Percentiles rank a stretch among this genome's conserved stretches.
Conservation (phyloP, 2,113 vertebrate species). For the Stomatorhinus ivindoensis region DNA sequence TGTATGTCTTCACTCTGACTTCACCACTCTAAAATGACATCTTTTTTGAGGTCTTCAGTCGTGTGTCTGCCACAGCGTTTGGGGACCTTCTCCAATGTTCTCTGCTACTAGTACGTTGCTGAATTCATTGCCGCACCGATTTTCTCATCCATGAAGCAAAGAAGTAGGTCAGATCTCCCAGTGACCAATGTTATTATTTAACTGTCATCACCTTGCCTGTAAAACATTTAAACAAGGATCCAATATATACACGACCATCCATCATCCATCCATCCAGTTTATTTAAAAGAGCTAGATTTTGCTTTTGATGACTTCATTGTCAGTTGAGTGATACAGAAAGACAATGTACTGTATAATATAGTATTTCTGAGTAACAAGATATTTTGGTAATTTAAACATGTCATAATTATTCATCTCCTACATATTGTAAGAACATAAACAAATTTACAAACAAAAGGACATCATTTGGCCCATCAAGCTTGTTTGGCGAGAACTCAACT, state of each 20-base stretch:
- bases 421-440: no score
- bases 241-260: not conserved
- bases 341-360: no score
- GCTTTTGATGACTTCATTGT: not conserved
- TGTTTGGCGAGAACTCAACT: no score
- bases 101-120: not conserved
- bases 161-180: not conserved
- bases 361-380: not conserved
- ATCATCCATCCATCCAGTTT: not conserved
- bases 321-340: not conserved
- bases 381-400: not conserved
- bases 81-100: not conserved
- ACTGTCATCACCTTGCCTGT: not conserved
- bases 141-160: not conserved
- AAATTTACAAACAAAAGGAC: no score
- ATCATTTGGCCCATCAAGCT: no score
- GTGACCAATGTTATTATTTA: not conserved
- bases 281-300: not conserved
- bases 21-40: not conserved
- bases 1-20: not conserved
- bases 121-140: not conserved
- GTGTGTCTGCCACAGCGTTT: not conserved
- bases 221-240: not conserved
- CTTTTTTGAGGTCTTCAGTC: not conserved
- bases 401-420: not conserved